phyloP scores from a whole-genome alignment of 1,140 invertebrate species.

The Drosophila rufa region DNA sequence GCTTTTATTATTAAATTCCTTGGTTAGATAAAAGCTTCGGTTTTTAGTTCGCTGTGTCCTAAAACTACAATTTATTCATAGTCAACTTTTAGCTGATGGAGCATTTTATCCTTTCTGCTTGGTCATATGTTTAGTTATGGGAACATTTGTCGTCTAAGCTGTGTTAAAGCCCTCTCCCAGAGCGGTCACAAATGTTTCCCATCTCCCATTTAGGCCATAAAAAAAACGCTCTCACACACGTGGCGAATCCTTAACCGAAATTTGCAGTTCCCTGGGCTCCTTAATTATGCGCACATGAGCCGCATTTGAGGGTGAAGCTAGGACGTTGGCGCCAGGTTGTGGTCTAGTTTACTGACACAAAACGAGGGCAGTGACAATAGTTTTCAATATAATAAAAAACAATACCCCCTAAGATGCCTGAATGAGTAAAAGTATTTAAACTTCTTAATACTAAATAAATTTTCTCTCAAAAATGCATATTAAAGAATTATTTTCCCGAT shows the following conservation, averaged over 20 bases:
- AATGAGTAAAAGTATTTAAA: not conserved
- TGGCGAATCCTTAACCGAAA: slow-evolving; percentile 25
- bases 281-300: slow-evolving; percentile 60
- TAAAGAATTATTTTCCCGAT: not conserved
- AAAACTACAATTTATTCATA: slow-evolving; percentile 2
- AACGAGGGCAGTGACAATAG: slow-evolving; percentile 21
- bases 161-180: slow-evolving; percentile 4
- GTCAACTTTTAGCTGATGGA: slow-evolving; percentile 11
- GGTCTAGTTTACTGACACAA: slow-evolving; percentile 17
- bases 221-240: slow-evolving; percentile 10
- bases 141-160: slow-evolving; percentile 12
- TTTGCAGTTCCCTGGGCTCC: slow-evolving; percentile 22
- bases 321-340: slow-evolving; percentile 19
- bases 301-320: slow-evolving; percentile 28
- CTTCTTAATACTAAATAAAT: not conserved
- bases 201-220: slow-evolving; percentile 38
- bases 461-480: not conserved
- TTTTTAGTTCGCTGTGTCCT: not conserved
- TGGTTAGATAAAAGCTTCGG: too few relatives aligned
- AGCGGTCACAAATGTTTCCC: slow-evolving; percentile 17
- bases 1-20: not conserved
- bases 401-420: not conserved
- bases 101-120: slow-evolving; percentile 13
- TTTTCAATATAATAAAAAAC: slow-evolving; percentile 9
- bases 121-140: slow-evolving; percentile 7